phyloP scores from a whole-genome alignment of 2,888 invertebrate genomes.

The Melanostoma scalare region DNA sequence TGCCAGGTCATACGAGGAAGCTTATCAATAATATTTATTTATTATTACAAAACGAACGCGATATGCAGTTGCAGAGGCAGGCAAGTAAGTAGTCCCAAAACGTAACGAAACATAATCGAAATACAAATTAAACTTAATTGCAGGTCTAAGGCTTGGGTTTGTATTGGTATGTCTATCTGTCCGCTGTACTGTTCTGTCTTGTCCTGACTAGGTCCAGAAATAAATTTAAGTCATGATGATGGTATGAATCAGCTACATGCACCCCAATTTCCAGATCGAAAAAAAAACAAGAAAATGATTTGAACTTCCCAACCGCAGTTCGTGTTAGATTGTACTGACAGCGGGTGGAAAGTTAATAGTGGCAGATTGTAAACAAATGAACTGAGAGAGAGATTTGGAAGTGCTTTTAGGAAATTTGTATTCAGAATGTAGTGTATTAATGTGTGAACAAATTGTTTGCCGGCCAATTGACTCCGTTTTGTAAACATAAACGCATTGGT shows the following conservation, averaged over 20 bases:
- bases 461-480: constrained; percentile 55
- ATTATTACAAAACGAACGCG: constrained; percentile 30
- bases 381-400: constrained; percentile 36
- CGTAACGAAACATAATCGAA: constrained; percentile 23
- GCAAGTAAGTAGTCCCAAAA: constrained; percentile 15
- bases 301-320: constrained; percentile 28
- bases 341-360: constrained; percentile 27
- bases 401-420: constrained; percentile 41
- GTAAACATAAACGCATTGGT: constrained; percentile 52
- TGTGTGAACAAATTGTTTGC: constrained; percentile 66
- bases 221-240: constrained; percentile 26
- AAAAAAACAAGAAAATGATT: not conserved
- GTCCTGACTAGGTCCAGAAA: constrained; percentile 9
- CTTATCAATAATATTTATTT: constrained; percentile 33
- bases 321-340: constrained; percentile 19
- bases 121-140: constrained; percentile 52
- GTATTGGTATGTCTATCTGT: constrained; percentile 9
- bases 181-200: not conserved
- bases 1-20: constrained; percentile 22
- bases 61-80: constrained; percentile 41
- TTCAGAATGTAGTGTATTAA: constrained; percentile 41
- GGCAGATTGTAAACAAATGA: constrained; percentile 46
- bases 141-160: constrained; percentile 26
- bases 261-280: not conserved
- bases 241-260: constrained; percentile 1